phyloP scores from a whole-genome alignment of 2,113 vertebrate genomes.

The Axis porcinus region DNA sequence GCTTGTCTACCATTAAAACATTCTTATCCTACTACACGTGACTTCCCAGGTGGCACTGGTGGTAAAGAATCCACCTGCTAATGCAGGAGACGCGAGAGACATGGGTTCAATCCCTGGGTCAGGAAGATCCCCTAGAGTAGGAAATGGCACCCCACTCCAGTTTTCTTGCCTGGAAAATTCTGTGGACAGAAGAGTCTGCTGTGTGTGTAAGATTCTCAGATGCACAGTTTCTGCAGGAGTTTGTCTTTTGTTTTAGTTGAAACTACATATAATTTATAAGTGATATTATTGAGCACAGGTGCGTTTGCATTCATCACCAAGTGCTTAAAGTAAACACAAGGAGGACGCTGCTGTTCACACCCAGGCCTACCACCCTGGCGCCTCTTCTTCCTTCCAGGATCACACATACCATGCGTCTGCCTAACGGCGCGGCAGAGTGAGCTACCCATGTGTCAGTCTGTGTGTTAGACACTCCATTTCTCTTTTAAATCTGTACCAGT shows the following conservation, averaged over 20 bases:
- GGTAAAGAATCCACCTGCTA: neutral
- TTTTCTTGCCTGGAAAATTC: neutral
- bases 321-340: neutral
- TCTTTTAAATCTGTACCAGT: neutral
- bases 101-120: neutral
- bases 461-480: neutral
- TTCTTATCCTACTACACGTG: neutral
- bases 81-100: neutral
- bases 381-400: neutral
- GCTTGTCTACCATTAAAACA: neutral
- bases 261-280: neutral
- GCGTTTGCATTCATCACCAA: neutral
- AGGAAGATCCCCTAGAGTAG: neutral
- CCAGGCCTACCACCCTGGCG: fast-evolving
- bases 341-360: too few species aligned
- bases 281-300: neutral
- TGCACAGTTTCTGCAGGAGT: neutral
- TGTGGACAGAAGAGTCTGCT: neutral
- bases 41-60: neutral
- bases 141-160: neutral
- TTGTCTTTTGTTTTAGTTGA: neutral
- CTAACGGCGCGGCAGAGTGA: neutral
- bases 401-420: neutral
- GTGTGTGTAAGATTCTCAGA: neutral
- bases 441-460: neutral